These are phyloP conservation scores for Psilanteris sp. DNA, from an alignment of 1,140 invertebrate genomes.

Conservation along the genomic window DNA sequence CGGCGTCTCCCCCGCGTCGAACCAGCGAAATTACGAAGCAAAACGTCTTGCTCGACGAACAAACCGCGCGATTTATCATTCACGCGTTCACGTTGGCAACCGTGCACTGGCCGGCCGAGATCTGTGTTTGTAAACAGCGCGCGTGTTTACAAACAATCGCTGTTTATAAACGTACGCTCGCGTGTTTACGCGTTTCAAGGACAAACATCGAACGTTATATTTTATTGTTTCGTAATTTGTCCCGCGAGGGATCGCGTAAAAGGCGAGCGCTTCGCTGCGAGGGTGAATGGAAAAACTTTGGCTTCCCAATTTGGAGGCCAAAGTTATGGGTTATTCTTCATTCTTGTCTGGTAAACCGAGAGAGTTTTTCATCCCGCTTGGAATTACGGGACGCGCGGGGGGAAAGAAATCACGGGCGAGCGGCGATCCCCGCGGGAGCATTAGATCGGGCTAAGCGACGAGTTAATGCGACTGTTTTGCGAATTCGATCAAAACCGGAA, in stretches of 20 bases:
- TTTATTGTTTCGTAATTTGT: conserved; percentile 35
- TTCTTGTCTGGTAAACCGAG: conserved; percentile 28
- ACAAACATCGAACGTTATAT: too few relatives aligned
- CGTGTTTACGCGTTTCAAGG: too few relatives aligned
- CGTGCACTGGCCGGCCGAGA: too few relatives aligned
- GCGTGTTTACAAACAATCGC: too few relatives aligned
- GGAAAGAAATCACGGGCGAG: conserved; percentile 72
- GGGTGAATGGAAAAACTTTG: conserved; percentile 38
- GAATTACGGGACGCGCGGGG: conserved; percentile 66
- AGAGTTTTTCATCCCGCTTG: conserved; percentile 68
- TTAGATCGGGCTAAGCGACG: conserved; percentile 70
- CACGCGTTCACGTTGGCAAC: too few relatives aligned
- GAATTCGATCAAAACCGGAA: conserved; percentile 68
- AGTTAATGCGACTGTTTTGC: conserved; percentile 69
- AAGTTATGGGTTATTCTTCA: conserved; percentile 51
- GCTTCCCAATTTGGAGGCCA: conserved; percentile 48
- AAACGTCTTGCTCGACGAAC: conserved; percentile 32
- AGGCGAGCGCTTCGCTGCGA: too few relatives aligned
- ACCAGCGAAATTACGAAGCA: conserved; percentile 19
- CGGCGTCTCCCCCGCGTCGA: conserved; percentile 20
- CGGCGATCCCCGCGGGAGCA: conserved; percentile 72
- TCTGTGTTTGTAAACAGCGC: too few relatives aligned
- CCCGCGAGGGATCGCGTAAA: too few relatives aligned
- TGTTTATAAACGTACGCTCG: too few relatives aligned
- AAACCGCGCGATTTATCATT: too few relatives aligned